These are phyloP conservation scores for Hemaris fuciformis DNA, from an alignment of 2,888 invertebrate species.

Conservation along the genomic window DNA sequence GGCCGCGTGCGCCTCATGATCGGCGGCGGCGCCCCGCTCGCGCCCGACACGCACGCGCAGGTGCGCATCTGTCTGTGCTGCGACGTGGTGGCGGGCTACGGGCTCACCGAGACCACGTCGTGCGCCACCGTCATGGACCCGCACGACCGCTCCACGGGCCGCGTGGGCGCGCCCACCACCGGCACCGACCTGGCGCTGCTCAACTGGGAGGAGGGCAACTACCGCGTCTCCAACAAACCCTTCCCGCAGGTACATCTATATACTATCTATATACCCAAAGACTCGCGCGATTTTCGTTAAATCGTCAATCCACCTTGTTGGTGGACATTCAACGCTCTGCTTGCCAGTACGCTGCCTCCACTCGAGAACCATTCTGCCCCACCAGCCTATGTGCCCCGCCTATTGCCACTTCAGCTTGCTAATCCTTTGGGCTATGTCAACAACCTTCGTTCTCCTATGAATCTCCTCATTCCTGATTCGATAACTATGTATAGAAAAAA, in stretches of 20 bases:
- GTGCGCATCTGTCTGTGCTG: conserved; percentile 91
- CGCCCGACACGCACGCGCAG: conserved; percentile 95
- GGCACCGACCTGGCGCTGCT: conserved; percentile 90
- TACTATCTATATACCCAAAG: no score
- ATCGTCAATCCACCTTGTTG: no score
- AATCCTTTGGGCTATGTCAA: no score
- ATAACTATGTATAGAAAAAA: no score
- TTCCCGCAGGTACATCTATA: conserved; percentile 81
- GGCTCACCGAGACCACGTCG: conserved; percentile 97
- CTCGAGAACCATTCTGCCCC: no score
- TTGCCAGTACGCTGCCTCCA: no score
- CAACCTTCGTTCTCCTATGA: no score
- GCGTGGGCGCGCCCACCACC: conserved; percentile 94
- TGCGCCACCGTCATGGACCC: conserved; percentile 92
- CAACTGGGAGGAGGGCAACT: conserved; percentile 90
- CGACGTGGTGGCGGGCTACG: conserved; percentile 96
- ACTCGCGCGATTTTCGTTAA: no score
- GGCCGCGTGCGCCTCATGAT: conserved; percentile 94
- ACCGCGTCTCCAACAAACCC: conserved; percentile 87
- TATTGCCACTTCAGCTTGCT: no score
- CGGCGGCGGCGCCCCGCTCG: conserved; percentile 96
- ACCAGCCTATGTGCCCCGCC: no score
- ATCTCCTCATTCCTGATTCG: no score
- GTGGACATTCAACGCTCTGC: no score
- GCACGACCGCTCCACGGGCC: conserved; percentile 84